Percentiles rank a stretch among this genome's conserved stretches.
Evolutionary conservation across 2,888 invertebrate species (phyloP).

Genomic region (Lasioglossum villosulum): DNA sequence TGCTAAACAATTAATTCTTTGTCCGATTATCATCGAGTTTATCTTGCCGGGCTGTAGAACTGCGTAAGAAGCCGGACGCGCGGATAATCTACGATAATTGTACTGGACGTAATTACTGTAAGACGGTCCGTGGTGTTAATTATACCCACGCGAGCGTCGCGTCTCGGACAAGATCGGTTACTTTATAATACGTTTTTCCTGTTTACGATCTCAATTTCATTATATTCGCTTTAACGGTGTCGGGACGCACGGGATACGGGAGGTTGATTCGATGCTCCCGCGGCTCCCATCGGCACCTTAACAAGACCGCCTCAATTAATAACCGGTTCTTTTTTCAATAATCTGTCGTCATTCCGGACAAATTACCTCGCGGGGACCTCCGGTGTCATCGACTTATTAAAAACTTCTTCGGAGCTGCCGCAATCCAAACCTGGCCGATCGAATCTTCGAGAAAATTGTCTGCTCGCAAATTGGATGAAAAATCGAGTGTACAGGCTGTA

Average conservation of each 20-base stretch:
- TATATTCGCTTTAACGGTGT: background rate
- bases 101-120: conserved; percentile 72
- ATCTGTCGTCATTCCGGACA: background rate
- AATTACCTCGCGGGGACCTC: background rate
- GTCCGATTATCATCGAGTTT: conserved; percentile 56
- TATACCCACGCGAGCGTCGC: conserved; percentile 63
- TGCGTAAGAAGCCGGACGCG: conserved; percentile 48
- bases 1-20: background rate
- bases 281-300: background rate
- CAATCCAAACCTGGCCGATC: background rate
- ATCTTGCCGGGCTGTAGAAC: conserved; percentile 40
- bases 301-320: conserved; percentile 5
- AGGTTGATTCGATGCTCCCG: background rate
- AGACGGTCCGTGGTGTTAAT: conserved; percentile 66
- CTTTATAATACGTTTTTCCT: conserved; percentile 27
- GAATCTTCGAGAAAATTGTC: background rate
- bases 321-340: background rate
- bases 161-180: conserved; percentile 63
- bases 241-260: background rate
- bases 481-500: background rate
- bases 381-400: background rate
- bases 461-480: background rate
- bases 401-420: background rate
- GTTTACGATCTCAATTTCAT: conserved; percentile 18
- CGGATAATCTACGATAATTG: conserved; percentile 68